Percentiles rank a stretch among this genome's conserved stretches.
phyloP scores from a whole-genome alignment of 2,888 invertebrate genomes.

The Epiblema foenella region DNA sequence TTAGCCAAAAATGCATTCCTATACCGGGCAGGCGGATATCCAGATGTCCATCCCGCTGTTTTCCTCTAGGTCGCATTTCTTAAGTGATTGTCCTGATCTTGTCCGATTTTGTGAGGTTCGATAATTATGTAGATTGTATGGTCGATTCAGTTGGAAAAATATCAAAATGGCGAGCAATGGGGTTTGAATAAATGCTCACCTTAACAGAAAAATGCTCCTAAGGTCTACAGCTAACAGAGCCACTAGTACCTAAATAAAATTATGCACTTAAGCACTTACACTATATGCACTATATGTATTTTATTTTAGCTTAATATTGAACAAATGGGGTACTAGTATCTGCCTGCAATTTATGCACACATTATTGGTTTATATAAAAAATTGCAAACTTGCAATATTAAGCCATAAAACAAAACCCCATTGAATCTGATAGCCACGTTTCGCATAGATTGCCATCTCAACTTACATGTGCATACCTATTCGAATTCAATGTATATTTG shows the following conservation, averaged over 20 bases:
- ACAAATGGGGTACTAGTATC: neutral
- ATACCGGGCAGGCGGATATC: too few species aligned
- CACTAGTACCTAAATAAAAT: neutral
- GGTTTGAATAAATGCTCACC: too few species aligned
- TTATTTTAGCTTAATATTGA: neutral
- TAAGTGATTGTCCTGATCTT: too few species aligned
- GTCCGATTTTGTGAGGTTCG: too few species aligned
- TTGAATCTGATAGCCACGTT: conserved; percentile 11
- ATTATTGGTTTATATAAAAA: neutral
- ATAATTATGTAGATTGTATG: too few species aligned
- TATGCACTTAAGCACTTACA: neutral
- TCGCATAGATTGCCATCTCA: conserved; percentile 13
- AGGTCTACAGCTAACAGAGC: too few species aligned
- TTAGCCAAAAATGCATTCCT: too few species aligned
- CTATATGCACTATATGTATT: neutral
- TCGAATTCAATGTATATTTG: conserved; percentile 32
- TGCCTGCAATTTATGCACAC: neutral
- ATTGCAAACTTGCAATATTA: neutral
- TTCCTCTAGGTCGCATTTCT: too few species aligned
- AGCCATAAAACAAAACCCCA: neutral
- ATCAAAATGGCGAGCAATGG: too few species aligned
- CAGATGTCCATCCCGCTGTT: too few species aligned
- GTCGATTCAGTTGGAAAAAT: too few species aligned
- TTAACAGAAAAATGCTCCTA: too few species aligned
- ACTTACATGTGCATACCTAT: conserved; percentile 17